Base-by-base conservation (phyloP, 2,888 invertebrate species). In the Myopa tessellatipennis region DNA sequence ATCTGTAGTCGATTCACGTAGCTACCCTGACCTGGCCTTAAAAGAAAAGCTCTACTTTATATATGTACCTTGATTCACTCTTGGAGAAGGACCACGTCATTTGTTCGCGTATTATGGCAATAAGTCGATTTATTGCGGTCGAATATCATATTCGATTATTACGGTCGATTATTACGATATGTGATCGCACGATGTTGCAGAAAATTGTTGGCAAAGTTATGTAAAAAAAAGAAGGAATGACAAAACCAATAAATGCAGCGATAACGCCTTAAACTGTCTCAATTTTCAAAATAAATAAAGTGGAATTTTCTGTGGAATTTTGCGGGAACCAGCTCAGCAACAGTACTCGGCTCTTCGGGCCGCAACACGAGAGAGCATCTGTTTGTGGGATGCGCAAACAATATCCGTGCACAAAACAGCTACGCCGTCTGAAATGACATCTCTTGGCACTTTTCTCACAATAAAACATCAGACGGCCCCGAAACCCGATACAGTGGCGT, bases 241-340 rank as follows among this genome's bases (percentile, higher is more conserved):
- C 45, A 45, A 45, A 45, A 3, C 45, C 45, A 45, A 45, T 10
- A 45, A 26, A 26, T 26, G 26, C 26, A 26, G 26, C 26, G 26
- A 26, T 26, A 73, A 73, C 50, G 45, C 63, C 36, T 70, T 7
- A 18, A 75, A 55, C n/a, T 14, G 40, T 71, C 71, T 77, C 76
- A 55, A 50, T 58, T 77, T 77, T 63, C 76, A 77, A 63, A 65
- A 65, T 67, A 50, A 77, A 77, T 65, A 36, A 16, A 65, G 55
- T n/a, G 50, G 50, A n/a, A 45, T 71, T 71, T 60, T n/a, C 61
- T 18, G 61, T 18, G 26, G 67, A 45, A 60, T 69, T 69, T 68
- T 18, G 65, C 40, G 45, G 65, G 18, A 74, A 50, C 65, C 67
- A 67, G 67, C 67, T 58, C 14, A 16, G 14, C 5, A 16, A 55